Percentiles rank a stretch among this genome's conserved stretches.
Evolutionary conservation across 53 echinoderm and acorn worm species (phyloP).

Genomic region (Luidia sarsii): DNA sequence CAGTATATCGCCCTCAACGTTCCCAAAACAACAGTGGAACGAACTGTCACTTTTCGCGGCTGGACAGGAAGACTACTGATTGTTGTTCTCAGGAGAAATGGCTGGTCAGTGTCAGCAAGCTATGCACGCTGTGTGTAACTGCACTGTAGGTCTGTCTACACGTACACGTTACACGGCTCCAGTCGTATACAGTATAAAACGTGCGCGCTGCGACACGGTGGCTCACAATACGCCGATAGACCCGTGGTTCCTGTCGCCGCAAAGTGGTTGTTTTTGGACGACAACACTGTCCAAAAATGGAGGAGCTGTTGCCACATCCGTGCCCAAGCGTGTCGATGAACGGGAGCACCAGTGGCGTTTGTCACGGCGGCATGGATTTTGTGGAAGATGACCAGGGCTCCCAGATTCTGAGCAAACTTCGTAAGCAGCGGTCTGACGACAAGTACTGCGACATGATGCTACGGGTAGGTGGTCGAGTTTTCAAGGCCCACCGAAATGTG

Average conservation of each 20-base stretch:
- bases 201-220: slow-evolving; percentile 28
- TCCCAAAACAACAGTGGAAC: neutral
- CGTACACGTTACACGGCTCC: no score
- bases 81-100: slow-evolving; percentile 27
- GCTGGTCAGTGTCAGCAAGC: neutral
- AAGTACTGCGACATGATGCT: slow-evolving; percentile 98
- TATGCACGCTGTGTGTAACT: neutral
- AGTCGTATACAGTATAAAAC: slow-evolving; percentile 35
- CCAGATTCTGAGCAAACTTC: slow-evolving; percentile 83
- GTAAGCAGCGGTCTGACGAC: slow-evolving; percentile 82
- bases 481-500: slow-evolving; percentile 97
- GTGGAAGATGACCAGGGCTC: slow-evolving; percentile 78
- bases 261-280: slow-evolving; percentile 50
- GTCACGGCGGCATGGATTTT: slow-evolving; percentile 78
- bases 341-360: slow-evolving; percentile 18
- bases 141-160: neutral
- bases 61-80: slow-evolving; percentile 5
- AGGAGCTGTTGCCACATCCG: slow-evolving; percentile 48
- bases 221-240: slow-evolving; percentile 19
- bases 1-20: slow-evolving; percentile 17
- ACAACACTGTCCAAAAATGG: slow-evolving; percentile 32
- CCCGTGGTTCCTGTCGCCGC: slow-evolving; percentile 5
- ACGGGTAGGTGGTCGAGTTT: slow-evolving; percentile 82
- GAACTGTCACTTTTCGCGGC: neutral
- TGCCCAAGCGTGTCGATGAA: slow-evolving; percentile 21